phyloP scores from a whole-genome alignment of 1,140 invertebrate species.

The Drosophila hydei region DNA sequence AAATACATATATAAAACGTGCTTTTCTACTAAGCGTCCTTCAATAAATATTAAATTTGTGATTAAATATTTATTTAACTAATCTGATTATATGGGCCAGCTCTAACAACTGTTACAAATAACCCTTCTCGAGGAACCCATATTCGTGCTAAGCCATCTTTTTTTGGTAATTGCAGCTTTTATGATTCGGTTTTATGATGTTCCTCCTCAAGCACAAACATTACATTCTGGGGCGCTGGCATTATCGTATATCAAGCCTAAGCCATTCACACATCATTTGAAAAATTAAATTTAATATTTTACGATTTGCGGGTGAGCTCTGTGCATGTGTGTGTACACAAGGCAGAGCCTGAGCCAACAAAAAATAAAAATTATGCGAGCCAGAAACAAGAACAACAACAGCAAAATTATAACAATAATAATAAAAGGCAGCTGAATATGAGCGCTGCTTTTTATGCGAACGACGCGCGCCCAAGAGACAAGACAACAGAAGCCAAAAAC shows the following conservation, averaged over 20 bases:
- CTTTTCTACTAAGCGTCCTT: not conserved
- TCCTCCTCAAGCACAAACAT: conserved; percentile 44
- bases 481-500: conserved; percentile 25
- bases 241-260: conserved; percentile 79
- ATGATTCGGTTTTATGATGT: conserved; percentile 45
- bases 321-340: conserved; percentile 31
- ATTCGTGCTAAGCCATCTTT: conserved; percentile 4
- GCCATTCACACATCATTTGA: conserved; percentile 81
- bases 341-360: conserved; percentile 55
- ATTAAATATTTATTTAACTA: conserved; percentile 5
- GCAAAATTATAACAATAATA: conserved; percentile 80
- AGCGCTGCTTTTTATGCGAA: conserved; percentile 64
- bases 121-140: conserved; percentile 1
- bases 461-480: conserved; percentile 53
- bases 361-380: conserved; percentile 66
- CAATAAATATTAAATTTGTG: not conserved
- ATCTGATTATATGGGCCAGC: not conserved
- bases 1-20: not conserved
- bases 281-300: conserved; percentile 83
- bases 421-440: conserved; percentile 73
- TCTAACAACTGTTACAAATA: conserved; percentile 12
- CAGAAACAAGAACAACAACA: conserved; percentile 37
- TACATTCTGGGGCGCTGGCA: conserved; percentile 49
- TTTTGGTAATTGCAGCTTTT: conserved; percentile 46
- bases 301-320: conserved; percentile 67